Evolutionary conservation across 2,888 invertebrate species (phyloP), one percentile per base, ranked within the genome.

Genomic region (Coleophora deauratella): DNA sequence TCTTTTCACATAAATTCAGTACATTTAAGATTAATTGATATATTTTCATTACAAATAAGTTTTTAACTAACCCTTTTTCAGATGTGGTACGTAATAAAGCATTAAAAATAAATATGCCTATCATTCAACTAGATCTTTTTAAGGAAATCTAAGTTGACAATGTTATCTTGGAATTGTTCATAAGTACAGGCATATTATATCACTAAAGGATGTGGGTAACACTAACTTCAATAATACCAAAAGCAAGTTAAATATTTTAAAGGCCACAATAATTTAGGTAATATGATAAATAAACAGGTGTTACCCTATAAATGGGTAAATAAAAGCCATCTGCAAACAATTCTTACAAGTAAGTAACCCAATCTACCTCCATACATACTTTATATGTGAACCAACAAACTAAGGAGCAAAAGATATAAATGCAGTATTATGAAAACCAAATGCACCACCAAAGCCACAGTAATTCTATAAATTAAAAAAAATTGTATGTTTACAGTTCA

Each of bases 251-350:
- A 73, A 76, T 70, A n/a, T 78, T 76, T 72, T 65, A 62, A 82
- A 81, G 81, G 81, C 82, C 82, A 82, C 79, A 78, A 78, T 73
- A 81, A 84, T 82, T 82, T 79, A 73, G 71, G 72, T 77, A 75
- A 62, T 72, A 71, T 72, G 73, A 75, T 75, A 79, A 77, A 78
- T 75, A 77, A 79, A 74, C 63, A 62, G 63, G 67, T 69, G 62
- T 69, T 64, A 72, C 72, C 73, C 70, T 67, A 62, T 68, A 69
- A 59, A 54, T 64, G 65, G 70, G 69, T 71, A 71, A 55, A 60
- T 54, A 63, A 65, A 62, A 74, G 68, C 70, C 60, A 63, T 70
- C 65, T 59, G 59, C 68, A 68, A 66, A 73, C 62, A 61, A 66
- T 69, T 59, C 62, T 72, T 73, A 67, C 47, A 54, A 54, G 52